These are phyloP conservation scores for Tridacna gigas DNA, from an alignment of 2,888 invertebrate genomes.

Conservation along the genomic window DNA sequence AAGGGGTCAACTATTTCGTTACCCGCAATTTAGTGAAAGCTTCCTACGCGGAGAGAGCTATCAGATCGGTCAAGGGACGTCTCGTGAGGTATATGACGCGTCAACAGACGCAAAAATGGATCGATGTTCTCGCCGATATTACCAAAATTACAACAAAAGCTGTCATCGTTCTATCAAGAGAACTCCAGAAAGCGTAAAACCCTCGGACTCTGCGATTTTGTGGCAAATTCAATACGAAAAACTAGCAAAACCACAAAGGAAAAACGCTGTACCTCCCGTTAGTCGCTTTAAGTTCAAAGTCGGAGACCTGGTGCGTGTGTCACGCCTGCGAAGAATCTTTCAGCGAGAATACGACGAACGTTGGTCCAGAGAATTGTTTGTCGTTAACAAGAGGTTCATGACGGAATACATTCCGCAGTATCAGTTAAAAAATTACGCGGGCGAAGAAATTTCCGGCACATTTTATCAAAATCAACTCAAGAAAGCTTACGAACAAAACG, in stretches of 20 bases:
- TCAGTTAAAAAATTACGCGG: constrained; percentile 27
- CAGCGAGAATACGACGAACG: constrained; percentile 49
- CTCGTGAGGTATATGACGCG: constrained; percentile 47
- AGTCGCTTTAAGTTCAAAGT: constrained; percentile 42
- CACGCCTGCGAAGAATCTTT: constrained; percentile 24
- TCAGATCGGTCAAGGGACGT: constrained; percentile 47
- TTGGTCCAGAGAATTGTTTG: constrained; percentile 45
- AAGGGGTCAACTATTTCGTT: constrained; percentile 44
- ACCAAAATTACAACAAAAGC: constrained; percentile 51
- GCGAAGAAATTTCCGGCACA: constrained; percentile 32
- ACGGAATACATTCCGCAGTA: constrained; percentile 46
- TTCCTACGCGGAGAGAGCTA: constrained; percentile 43
- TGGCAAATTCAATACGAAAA: constrained; percentile 43
- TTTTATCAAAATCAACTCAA: constrained; percentile 54
- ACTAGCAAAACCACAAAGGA: constrained; percentile 7
- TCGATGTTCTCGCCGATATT: constrained; percentile 40
- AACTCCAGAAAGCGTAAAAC: constrained; percentile 44
- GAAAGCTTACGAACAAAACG: constrained; percentile 42
- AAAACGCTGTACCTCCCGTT: background rate
- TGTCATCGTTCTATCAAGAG: constrained; percentile 54
- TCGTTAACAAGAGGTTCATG: constrained; percentile 42
- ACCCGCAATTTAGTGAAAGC: constrained; percentile 48
- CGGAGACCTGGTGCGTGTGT: constrained; percentile 45
- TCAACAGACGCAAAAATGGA: constrained; percentile 45
- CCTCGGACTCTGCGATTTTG: constrained; percentile 30